Evolutionary conservation across 1,140 invertebrate genomes (phyloP), one percentile per base, ranked within the genome.

Genomic region (Drosophila nasuta): DNA sequence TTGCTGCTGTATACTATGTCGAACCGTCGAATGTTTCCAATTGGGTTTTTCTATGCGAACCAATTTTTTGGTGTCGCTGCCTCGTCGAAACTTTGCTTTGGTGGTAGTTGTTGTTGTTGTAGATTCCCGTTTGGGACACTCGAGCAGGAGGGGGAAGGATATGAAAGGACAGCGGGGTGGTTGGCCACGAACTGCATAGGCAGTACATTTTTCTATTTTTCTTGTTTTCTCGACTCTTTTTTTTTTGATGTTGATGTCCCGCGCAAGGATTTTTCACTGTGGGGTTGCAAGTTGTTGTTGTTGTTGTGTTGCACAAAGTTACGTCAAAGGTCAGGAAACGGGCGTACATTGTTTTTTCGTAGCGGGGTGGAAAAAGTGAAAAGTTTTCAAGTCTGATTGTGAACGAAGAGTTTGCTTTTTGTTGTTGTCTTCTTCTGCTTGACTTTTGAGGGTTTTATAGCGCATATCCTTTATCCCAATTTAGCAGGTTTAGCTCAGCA

Each of bases 111-210:
- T 81, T 66, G 74, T 71, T 38, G 35, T 10, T 25, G 20, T 25
- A 4, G 20, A 25, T 88, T 89, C 75, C 70, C 62, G 49, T 80
- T 74, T 69, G 85, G 81, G 81, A 89, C 63, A 89, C 7, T 10
- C 7, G 30, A 38, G 35, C 7, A 10, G 35, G 8, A 10, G 8
- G 8, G 66, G 54, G 60, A 43, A 13, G 54, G 35, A 15, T 8
- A 41, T 13, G 17, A 10, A 17, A 25, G 35, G 6, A 66, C 17
- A 60, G 46, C 63, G 66, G 64, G 63, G 78, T 77, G 63, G 82
- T 51, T 81, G 35, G 49, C 60, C 57, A 64, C 66, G 63, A 78
- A 82, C 76, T 82, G 81, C 77, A 83, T 64, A 71, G 60, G 62
- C 41, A 64, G 58, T 60, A 33, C 30, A 75, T 70, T 33, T 65